These are phyloP conservation scores for Tinea trinotella DNA, from an alignment of 2,888 invertebrate species.

Conservation along the genomic window DNA sequence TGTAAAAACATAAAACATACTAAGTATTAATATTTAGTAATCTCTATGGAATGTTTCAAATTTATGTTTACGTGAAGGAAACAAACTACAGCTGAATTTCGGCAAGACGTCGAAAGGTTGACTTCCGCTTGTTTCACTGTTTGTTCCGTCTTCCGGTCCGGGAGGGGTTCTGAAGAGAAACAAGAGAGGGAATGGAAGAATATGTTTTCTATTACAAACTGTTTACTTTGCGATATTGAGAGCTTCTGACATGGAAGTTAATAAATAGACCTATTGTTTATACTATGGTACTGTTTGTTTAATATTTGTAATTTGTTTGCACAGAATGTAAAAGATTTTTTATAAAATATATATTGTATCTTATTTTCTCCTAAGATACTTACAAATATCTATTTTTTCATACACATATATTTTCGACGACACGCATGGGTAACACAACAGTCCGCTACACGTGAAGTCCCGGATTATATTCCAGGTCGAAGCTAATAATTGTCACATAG, in stretches of 20 bases:
- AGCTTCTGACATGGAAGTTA: conserved; percentile 24
- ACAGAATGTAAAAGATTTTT: too few relatives aligned
- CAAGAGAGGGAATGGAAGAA: conserved; percentile 29
- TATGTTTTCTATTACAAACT: conserved; percentile 49
- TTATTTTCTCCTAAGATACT: too few relatives aligned
- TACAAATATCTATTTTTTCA: too few relatives aligned
- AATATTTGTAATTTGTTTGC: conserved; percentile 5
- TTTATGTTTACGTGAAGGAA: not conserved
- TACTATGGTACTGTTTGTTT: not conserved
- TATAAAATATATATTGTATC: too few relatives aligned
- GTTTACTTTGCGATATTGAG: conserved; percentile 54
- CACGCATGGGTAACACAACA: too few relatives aligned
- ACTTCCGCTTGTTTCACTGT: conserved; percentile 18
- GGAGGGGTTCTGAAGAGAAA: not conserved
- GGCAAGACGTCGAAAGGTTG: conserved; percentile 17
- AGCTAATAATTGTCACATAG: too few relatives aligned
- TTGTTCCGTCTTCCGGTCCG: conserved; percentile 19
- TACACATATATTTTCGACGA: too few relatives aligned
- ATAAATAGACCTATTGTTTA: conserved; percentile 14
- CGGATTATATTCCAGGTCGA: too few relatives aligned
- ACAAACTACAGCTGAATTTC: not conserved
- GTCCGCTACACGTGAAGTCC: too few relatives aligned
- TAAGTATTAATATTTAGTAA: too few relatives aligned
- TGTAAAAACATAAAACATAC: too few relatives aligned
- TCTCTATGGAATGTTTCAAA: too few relatives aligned